Base-by-base conservation (phyloP, 2,888 invertebrate species). In the Aphidoletes aphidimyza region DNA sequence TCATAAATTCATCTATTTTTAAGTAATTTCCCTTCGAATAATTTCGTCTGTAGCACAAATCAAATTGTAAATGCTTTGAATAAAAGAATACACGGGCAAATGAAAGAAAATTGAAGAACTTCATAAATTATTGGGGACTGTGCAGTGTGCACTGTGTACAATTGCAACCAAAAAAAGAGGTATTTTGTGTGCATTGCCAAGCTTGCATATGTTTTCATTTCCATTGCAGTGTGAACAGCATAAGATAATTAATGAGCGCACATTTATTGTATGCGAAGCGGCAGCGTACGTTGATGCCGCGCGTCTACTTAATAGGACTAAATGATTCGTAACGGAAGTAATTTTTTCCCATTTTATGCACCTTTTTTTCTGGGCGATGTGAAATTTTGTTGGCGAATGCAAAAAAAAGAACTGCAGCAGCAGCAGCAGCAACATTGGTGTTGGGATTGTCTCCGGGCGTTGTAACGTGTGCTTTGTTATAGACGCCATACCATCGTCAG, bases 271-370 rank as follows among this genome's bases (percentile, higher is more conserved):
- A 30, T 81, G 81, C 11, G n/a, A n/a, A n/a, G n/a, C 22, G 37
- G 37, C n/a, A n/a, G n/a, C n/a, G n/a, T 81, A 37, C n/a, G 36
- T 19, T n/a, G 81, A 3, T 19, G 47, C 19, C n/a, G 54, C 22
- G 37, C 22, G 30, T 81, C 81, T 81, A 37, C 81, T 81, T 81
- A 81, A 81, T 81, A 81, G 19, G 37, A 81, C 37, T 81, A 81
- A 81, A 81, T 81, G 81, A 81, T 81, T 81, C 81, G 81, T 37
- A 81, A 81, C 81, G 81, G 81, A 81, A 81, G 81, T 37, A 36
- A 36, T 36, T 34, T 34, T 78, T 36, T 34, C 19, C 17, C 17
- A 1, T 78, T 36, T 14, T 78, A 36, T 34, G 34, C 5, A 37
- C 0, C 37, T 37, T 37, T 34, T 69, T 54, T 30, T 34, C 69